Conservation (phyloP, 2,888 invertebrate genomes). For the Tholera decimalis region DNA sequence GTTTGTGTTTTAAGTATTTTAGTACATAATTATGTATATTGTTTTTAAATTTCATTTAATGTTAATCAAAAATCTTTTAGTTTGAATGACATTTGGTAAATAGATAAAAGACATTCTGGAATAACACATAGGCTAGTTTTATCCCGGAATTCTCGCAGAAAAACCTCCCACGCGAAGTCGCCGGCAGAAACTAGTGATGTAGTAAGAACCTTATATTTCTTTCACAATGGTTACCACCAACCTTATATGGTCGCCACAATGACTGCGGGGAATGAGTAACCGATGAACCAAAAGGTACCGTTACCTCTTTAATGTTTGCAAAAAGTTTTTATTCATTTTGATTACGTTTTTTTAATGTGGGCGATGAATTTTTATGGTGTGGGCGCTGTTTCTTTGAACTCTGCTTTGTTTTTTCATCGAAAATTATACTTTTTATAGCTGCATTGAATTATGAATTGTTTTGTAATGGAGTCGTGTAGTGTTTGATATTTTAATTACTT, state of each 20-base stretch:
- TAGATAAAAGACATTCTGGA: too few relatives aligned
- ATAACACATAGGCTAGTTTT: too few relatives aligned
- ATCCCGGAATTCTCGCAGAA: too few relatives aligned
- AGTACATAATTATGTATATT: too few relatives aligned
- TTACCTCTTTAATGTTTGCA: constrained; percentile 23
- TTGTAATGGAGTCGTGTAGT: background rate
- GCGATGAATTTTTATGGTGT: constrained; percentile 35
- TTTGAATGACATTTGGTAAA: too few relatives aligned
- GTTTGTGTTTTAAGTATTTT: too few relatives aligned
- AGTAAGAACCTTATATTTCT: constrained; percentile 1
- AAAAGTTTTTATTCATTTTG: constrained; percentile 42
- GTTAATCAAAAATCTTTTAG: too few relatives aligned
- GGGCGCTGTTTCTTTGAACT: constrained; percentile 27
- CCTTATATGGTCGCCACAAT: constrained; percentile 40
- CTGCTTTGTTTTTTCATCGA: background rate
- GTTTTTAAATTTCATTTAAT: too few relatives aligned
- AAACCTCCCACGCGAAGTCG: too few relatives aligned
- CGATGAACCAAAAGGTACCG: constrained; percentile 44
- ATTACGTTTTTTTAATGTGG: constrained; percentile 35
- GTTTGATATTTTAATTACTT: too few relatives aligned
- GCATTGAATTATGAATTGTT: background rate
- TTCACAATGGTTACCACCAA: constrained; percentile 32
- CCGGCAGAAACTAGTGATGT: too few relatives aligned
- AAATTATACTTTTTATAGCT: background rate
- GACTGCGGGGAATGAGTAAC: constrained; percentile 33